Base-by-base conservation (phyloP, 2,888 invertebrate genomes). In the Clitarchus hookeri region DNA sequence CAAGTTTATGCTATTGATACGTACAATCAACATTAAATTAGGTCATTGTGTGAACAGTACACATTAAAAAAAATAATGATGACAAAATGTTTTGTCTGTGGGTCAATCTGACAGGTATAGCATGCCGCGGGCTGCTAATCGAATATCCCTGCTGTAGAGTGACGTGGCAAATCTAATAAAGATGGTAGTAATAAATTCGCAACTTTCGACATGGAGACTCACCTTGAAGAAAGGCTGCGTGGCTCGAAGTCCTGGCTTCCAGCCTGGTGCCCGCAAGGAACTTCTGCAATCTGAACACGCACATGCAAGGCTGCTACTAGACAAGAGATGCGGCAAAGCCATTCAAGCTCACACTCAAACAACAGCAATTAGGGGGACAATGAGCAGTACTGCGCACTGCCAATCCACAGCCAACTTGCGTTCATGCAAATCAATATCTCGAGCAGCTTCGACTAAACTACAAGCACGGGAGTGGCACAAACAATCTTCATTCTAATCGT, bases 261-360 rank as follows among this genome's bases (percentile, higher is more conserved):
- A 65, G 65, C 65, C n/a, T 19, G 65, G 23, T 2, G 65, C 65
- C 65, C 65, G 65, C 65, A 65, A 11, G 23, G 65, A 65, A 19
- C 65, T 65, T 23, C 65, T 65, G 65, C 65, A 65, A 65, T 65
- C 65, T 65, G 65, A 65, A 65, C 65, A 65, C 65, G 65, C 65
- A n/a, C 65, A 65, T 65, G 65, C 65, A 65, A 2, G 65, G 48
- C 65, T 19, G 8, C 65, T 65, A 65, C 23, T 9, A 0, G 6
- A 19, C 3, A 65, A n/a, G 65, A n/a, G 65, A 65, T 19, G 65
- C 65, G 0, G 16, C 65, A 48, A 48, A 65, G 65, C 65, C 65
- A 65, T 19, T 23, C 65, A n/a, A 19, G 36, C 36, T 36, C 65
- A 16, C 16, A n/a, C 65, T 48, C 48, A 13, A 48, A 23, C n/a